These are phyloP conservation scores for Drosophila maculinotata DNA, from an alignment of 2,888 invertebrate genomes.

Conservation along the genomic window DNA sequence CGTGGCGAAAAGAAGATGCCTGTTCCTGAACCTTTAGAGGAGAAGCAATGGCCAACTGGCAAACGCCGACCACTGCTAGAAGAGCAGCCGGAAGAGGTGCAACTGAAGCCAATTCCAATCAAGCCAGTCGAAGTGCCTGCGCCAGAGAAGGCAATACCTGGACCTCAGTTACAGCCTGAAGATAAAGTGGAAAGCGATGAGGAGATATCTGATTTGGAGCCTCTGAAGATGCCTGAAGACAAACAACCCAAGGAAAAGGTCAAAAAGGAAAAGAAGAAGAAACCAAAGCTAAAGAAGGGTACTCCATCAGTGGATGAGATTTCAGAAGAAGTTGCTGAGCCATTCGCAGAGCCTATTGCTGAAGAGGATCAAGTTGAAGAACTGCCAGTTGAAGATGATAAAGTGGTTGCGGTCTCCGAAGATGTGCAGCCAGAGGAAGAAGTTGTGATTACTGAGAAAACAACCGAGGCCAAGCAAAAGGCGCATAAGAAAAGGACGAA, in stretches of 20 bases:
- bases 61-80: slow-evolving; percentile 85
- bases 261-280: slow-evolving; percentile 83
- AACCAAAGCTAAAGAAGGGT: slow-evolving; percentile 82
- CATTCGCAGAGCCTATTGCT: slow-evolving; percentile 83
- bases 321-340: slow-evolving; percentile 82
- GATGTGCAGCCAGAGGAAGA: slow-evolving; percentile 83
- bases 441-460: slow-evolving; percentile 67
- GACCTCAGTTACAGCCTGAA: slow-evolving; percentile 77
- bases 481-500: slow-evolving; percentile 84
- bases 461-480: slow-evolving; percentile 78
- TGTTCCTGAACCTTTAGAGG: slow-evolving; percentile 80
- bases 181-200: slow-evolving; percentile 79
- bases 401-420: slow-evolving; percentile 83
- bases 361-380: slow-evolving; percentile 82
- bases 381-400: slow-evolving; percentile 78
- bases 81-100: slow-evolving; percentile 85
- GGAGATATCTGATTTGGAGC: slow-evolving; percentile 73
- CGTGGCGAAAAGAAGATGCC: slow-evolving; percentile 85
- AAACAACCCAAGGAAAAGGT: slow-evolving; percentile 85
- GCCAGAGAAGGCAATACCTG: slow-evolving; percentile 74
- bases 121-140: slow-evolving; percentile 78
- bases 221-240: slow-evolving; percentile 78
- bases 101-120: slow-evolving; percentile 83
- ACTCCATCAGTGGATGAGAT: slow-evolving; percentile 83
- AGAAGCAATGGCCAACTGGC: slow-evolving; percentile 84